A percentile compares a stretch with the other conserved stretches of the same genome.
These are phyloP conservation scores for Pseudopodoces humilis DNA, from an alignment of 2,113 vertebrate species.

Conservation along the genomic window DNA sequence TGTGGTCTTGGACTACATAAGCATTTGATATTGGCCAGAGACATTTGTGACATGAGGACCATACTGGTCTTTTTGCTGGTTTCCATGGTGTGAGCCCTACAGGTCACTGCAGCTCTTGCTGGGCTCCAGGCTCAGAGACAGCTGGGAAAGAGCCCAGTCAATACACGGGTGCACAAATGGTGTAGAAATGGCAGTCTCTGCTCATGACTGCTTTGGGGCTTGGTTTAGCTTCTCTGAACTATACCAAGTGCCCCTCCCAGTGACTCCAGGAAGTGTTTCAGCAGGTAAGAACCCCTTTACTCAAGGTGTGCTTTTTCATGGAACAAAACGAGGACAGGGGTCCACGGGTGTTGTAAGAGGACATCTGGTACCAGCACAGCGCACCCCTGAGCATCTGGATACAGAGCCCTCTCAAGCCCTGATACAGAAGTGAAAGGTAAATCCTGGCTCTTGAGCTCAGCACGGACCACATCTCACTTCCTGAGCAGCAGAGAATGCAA, in stretches of 20 bases:
- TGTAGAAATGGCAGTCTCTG: neutral
- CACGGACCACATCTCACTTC: neutral
- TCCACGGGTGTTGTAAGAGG: neutral
- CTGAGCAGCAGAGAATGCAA: neutral
- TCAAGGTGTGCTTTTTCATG: neutral
- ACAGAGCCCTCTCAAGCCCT: neutral
- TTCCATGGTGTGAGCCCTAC: neutral
- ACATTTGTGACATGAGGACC: neutral
- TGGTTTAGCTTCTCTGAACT: neutral
- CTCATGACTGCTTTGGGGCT: neutral
- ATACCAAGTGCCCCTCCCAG: neutral
- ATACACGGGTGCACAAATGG: neutral
- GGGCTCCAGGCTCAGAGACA: neutral
- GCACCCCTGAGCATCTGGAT: neutral
- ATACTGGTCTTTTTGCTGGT: neutral
- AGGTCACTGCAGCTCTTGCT: neutral
- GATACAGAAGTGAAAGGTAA: neutral
- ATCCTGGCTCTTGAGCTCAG: neutral
- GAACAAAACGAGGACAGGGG: neutral
- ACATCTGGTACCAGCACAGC: neutral
- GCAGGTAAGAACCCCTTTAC: neutral
- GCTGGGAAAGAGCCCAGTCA: neutral
- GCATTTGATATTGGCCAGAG: neutral
- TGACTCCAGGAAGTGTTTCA: neutral
- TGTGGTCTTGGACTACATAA: neutral